Evolutionary conservation across 2,797 vertebrate genomes (phyloP).

Genomic region (Periophthalmus magnuspinnatus): DNA sequence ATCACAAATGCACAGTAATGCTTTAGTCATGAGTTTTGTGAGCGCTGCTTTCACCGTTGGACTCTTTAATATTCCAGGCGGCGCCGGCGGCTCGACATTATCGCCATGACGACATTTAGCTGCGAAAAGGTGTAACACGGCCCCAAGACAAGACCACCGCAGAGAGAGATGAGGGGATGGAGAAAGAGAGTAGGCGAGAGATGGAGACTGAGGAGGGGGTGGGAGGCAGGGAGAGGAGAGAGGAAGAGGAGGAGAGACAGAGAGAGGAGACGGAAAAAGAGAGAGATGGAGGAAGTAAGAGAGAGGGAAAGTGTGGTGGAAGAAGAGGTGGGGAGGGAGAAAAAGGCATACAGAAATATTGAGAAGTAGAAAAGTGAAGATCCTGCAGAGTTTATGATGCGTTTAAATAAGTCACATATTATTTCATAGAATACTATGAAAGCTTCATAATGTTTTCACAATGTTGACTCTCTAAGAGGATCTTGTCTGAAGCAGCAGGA

Average conservation of each 20-base stretch:
- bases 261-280: neutral
- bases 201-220: too few relatives aligned
- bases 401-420: too few relatives aligned
- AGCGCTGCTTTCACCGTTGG: slow-evolving; percentile 21
- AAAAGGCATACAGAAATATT: neutral
- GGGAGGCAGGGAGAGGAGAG: too few relatives aligned
- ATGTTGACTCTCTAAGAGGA: too few relatives aligned
- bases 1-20: slow-evolving; percentile 53
- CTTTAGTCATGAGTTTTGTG: slow-evolving; percentile 59
- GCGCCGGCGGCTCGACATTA: slow-evolving; percentile 31
- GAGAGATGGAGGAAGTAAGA: neutral
- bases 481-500: too few relatives aligned
- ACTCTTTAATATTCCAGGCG: slow-evolving; percentile 56
- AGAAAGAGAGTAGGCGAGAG: neutral
- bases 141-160: slow-evolving; percentile 21
- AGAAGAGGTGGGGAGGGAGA: neutral
- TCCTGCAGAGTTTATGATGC: neutral
- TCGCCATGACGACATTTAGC: slow-evolving; percentile 54
- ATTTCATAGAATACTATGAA: too few relatives aligned
- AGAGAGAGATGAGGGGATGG: neutral
- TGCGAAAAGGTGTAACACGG: slow-evolving; percentile 44
- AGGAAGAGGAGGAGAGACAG: too few relatives aligned
- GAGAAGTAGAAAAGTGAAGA: neutral
- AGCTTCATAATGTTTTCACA: too few relatives aligned
- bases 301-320: neutral